Percentiles rank a stretch among this genome's conserved stretches.
These are phyloP conservation scores for Chrysemys picta DNA, from an alignment of 2,113 vertebrate genomes.

Conservation along the genomic window DNA sequence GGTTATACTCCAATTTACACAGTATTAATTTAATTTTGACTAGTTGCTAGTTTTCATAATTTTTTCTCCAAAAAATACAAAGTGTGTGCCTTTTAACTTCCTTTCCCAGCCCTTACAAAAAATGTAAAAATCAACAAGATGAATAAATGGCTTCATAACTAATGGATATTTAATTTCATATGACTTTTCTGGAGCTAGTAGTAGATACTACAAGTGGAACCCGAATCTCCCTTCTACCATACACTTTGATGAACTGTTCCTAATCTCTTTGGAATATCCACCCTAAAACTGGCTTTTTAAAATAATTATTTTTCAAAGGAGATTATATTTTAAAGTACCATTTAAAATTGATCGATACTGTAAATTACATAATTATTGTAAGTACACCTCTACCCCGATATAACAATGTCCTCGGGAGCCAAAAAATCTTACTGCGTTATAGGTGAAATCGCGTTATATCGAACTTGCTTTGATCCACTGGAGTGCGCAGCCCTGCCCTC, in stretches of 20 bases:
- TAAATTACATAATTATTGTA: not conserved
- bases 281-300: not conserved
- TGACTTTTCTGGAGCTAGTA: too few species aligned
- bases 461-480: too few species aligned
- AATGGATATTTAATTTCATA: not conserved
- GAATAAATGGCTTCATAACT: not conserved
- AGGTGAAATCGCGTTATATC: too few species aligned
- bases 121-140: not conserved
- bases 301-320: not conserved
- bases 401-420: too few species aligned
- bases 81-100: not conserved
- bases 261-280: not conserved
- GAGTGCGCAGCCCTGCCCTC: too few species aligned
- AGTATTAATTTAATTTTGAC: not conserved
- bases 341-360: not conserved
- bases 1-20: not conserved
- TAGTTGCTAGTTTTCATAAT: not conserved
- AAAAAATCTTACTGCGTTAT: too few species aligned
- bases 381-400: too few species aligned
- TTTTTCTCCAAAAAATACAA: not conserved
- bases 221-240: too few species aligned
- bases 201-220: too few species aligned
- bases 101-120: not conserved
- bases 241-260: not conserved
- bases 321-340: not conserved